A percentile compares a stretch with the other conserved stretches of the same genome.
These are phyloP conservation scores for Notiomystis cincta DNA, from an alignment of 2,113 vertebrate species.

Conservation along the genomic window DNA sequence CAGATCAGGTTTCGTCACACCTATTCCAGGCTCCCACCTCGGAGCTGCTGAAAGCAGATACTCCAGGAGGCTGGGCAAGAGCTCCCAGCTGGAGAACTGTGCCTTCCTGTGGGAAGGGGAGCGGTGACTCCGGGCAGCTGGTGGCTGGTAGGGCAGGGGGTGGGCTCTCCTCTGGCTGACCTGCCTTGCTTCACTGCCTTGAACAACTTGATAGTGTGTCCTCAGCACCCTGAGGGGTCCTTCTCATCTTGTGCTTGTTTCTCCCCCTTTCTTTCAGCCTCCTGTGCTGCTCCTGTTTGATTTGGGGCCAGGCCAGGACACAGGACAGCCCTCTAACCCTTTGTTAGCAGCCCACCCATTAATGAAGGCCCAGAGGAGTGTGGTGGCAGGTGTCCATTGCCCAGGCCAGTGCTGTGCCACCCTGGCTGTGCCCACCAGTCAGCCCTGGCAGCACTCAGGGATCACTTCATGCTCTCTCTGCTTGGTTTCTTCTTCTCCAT, in stretches of 20 bases:
- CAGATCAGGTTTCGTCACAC: conserved; percentile 19
- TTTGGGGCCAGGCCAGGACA: not conserved
- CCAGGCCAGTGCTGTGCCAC: not conserved
- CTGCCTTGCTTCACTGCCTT: not conserved
- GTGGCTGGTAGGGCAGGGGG: not conserved
- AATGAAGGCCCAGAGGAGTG: not conserved
- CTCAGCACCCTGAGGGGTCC: not conserved
- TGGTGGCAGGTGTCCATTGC: not conserved
- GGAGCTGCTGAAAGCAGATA: conserved; percentile 35
- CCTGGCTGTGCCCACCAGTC: not conserved
- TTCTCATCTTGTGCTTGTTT: not conserved
- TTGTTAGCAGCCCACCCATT: not conserved
- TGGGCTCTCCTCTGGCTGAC: not conserved
- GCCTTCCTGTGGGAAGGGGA: not conserved
- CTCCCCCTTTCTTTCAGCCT: not conserved
- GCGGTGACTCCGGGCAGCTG: not conserved
- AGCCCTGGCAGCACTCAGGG: not conserved
- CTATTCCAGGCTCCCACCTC: conserved; percentile 17
- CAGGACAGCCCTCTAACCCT: not conserved
- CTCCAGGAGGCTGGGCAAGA: not conserved
- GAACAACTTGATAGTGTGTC: fast-evolving
- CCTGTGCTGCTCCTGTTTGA: not conserved
- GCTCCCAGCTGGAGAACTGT: not conserved
- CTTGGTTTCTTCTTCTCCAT: not conserved
- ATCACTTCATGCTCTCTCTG: not conserved